A percentile compares a stretch with the other conserved stretches of the same genome.
phyloP scores from a whole-genome alignment of 1,140 invertebrate species.

The Drosophila sproati region DNA sequence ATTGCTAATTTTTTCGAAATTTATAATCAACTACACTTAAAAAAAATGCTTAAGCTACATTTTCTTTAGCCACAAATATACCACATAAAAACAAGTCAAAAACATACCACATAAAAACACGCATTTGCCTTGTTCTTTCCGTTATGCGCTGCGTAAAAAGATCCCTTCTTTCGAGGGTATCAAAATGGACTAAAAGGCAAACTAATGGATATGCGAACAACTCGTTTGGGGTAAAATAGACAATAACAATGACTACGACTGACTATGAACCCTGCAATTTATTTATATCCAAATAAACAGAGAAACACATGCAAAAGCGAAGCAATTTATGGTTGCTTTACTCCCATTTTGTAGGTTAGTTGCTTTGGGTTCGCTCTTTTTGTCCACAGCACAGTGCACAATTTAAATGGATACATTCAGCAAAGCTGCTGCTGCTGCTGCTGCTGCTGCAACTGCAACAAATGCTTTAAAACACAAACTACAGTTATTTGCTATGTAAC shows the following conservation, averaged over 20 bases:
- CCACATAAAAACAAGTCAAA: no score
- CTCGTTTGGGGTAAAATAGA: conserved; percentile 55
- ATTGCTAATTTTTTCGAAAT: no score
- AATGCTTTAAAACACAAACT: neutral
- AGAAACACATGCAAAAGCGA: conserved; percentile 36
- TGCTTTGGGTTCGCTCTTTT: conserved; percentile 8
- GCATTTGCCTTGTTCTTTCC: no score
- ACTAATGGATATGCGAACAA: conserved; percentile 70
- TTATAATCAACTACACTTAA: no score
- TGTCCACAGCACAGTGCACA: conserved; percentile 4
- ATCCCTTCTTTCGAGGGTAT: neutral
- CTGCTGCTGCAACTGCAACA: conserved; percentile 41
- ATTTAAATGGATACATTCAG: conserved; percentile 17
- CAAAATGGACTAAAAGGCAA: conserved; percentile 22
- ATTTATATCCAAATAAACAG: conserved; percentile 71
- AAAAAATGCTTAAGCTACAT: no score
- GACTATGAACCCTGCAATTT: conserved; percentile 55
- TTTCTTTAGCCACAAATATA: no score
- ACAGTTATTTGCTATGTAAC: conserved; percentile 3
- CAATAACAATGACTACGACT: conserved; percentile 35
- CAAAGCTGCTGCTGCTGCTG: conserved; percentile 28
- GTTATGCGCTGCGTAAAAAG: no score
- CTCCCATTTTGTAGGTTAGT: neutral
- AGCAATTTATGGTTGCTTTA: conserved; percentile 26
- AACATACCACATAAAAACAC: no score